Percentiles rank a stretch among this genome's conserved stretches.
Evolutionary conservation across 2,888 invertebrate genomes (phyloP).

Genomic region (Melinopterus prodromus): DNA sequence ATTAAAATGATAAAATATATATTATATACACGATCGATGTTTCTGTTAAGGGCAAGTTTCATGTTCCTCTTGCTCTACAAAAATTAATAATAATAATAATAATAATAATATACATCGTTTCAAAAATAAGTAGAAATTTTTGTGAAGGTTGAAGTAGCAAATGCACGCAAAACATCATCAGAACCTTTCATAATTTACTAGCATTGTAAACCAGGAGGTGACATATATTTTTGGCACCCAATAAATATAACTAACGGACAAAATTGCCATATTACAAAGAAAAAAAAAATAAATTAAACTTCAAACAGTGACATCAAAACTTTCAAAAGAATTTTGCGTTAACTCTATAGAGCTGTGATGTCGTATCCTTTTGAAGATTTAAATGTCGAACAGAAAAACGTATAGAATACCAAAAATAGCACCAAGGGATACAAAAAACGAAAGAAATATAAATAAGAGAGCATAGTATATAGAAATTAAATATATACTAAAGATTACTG

Average conservation of each 20-base stretch:
- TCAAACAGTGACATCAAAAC: background rate
- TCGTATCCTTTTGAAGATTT: background rate
- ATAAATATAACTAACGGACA: background rate
- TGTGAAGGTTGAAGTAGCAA: constrained; percentile 1
- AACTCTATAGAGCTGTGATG: background rate
- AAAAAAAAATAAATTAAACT: background rate
- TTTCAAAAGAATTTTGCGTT: background rate
- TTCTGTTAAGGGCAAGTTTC: background rate
- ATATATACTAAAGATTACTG: no score
- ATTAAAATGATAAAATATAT: constrained; percentile 4
- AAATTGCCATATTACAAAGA: constrained; percentile 18
- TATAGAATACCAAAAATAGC: background rate
- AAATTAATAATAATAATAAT: constrained; percentile 32
- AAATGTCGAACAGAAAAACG: background rate
- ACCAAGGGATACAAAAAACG: background rate
- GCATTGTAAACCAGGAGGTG: constrained; percentile 59
- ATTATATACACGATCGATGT: background rate
- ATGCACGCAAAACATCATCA: constrained; percentile 48
- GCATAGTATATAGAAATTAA: constrained; percentile 8
- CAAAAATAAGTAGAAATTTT: background rate
- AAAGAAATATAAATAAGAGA: background rate
- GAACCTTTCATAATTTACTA: constrained; percentile 60
- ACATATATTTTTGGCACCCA: constrained; percentile 38
- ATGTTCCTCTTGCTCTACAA: background rate
- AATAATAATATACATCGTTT: constrained; percentile 57